Base-by-base conservation (phyloP, 2,113 vertebrate genomes). In the Brienomyrus brachyistius region DNA sequence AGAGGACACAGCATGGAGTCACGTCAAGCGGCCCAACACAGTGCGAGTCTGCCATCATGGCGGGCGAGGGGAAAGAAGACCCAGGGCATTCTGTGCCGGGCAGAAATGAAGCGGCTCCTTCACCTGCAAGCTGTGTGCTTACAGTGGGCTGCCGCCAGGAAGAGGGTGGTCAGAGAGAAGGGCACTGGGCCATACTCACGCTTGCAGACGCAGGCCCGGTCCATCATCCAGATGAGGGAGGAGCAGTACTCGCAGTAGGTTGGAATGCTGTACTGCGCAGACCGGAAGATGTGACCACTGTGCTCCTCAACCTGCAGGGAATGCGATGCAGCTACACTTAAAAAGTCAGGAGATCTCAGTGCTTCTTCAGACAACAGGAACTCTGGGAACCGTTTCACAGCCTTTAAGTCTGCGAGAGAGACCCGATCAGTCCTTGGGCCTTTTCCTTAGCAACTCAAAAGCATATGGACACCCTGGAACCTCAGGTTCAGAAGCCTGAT, bases 151-250 rank as follows among this genome's bases (percentile, higher is more conserved):
- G 54, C 6, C 7, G 19, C 5, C 56, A n/a, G 23, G 56, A n/a
- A n/a, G 7, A n/a, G 9, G 87, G 88, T 31, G 27, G 62, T 1
- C 62, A 70, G 62, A 70, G n/a, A 13, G 27, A 31, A 70, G 8
- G 50, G 48, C 43, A 4, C 4, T n/a, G 23, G 10, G 45, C 45
- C 7, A 4, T 5, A 95, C 98, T 98, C 95, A 99, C 98, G 90
- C 96, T 98, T 99, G 95, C 98, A 99, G 92, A 99, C 98, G 89
- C 97, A 98, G 89, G 98, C 98, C 0, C 97, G 96, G 94, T 99
- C 98, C 98, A 99, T 99, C 95, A 99, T 99, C 98, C 98, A 99
- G 94, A 99, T 99, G 93, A 99, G 96, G 1, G 98, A 99, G 47
- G 98, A 99, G 91, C 98, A 99, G 95, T 95, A 98, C 94, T 99